Base-by-base conservation (phyloP, 1,140 invertebrate genomes). In the Drosophila miranda region DNA sequence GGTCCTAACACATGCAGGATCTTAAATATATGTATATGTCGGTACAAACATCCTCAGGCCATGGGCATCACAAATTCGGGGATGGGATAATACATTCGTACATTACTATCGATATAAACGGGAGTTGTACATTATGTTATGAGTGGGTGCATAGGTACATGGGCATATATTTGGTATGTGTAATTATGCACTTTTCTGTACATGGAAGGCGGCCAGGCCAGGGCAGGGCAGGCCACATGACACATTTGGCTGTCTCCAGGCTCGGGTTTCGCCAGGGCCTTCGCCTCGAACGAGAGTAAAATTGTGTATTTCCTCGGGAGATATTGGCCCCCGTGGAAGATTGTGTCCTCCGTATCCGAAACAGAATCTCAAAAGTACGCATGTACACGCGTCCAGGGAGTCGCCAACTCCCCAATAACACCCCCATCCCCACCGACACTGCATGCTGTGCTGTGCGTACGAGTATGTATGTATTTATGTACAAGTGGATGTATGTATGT, bases 271-370 rank as follows among this genome's bases (percentile, higher is more conserved):
- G 50, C 23, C 23, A 4, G 23, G 23, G 23, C 23, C 23, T 26
- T 26, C 2, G 28, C 34, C 58, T 52, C 59, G 19, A 43, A 56
- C 56, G 26, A 48, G 45, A 58, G 70, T 71, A 75, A 52, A 71
- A 61, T 69, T 82, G 66, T 74, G 23, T 26, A 78, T 86, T 82
- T 86, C 83, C 82, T 87, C 75, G 71, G 82, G 82, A 82, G 49
- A 71, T 87, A 48, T 72, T 68, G 66, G 28, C 67, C 50, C 66
- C 54, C 71, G 48, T 53, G 51, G 49, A 72, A 38, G 34, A 38
- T 38, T 38, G 66, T 75, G 71, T 78, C 57, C 60, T 45, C 59
- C 58, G 70, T 56, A 67, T 58, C 71, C 38, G 67, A 87, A 52
- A 43, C 70, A 55, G 59, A 78, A 53, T 80, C 50, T 52, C 48